Percentiles rank a stretch among this genome's conserved stretches.
These are phyloP conservation scores for Corvus cornix DNA, from an alignment of 2,113 vertebrate genomes.

Conservation along the genomic window DNA sequence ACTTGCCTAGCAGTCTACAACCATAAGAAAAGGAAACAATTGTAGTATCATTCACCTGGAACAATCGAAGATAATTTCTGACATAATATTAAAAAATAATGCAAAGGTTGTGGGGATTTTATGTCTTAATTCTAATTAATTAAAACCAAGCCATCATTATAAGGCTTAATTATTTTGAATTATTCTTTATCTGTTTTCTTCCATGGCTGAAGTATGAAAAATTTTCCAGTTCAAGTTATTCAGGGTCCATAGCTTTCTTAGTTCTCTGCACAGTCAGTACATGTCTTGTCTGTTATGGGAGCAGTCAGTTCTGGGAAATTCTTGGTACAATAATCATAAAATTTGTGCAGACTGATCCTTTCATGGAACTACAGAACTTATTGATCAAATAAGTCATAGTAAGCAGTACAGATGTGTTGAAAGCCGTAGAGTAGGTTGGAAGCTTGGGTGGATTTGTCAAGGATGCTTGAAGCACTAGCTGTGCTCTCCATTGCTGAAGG, in stretches of 20 bases:
- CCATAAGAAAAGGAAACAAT: not conserved
- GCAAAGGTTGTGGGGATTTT: not conserved
- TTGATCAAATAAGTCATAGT: not conserved
- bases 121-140: conserved; percentile 24
- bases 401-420: not conserved
- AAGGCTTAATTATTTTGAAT: not conserved
- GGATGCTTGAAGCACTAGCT: not conserved
- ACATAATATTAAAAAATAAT: not conserved
- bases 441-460: not conserved
- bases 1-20: conserved; percentile 1
- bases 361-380: not conserved
- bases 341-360: not conserved
- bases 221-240: not conserved
- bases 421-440: not conserved
- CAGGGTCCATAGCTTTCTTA: not conserved
- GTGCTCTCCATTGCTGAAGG: not conserved
- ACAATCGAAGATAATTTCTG: conserved; percentile 24
- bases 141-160: not conserved
- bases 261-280: not conserved
- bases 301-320: not conserved
- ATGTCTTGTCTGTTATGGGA: not conserved
- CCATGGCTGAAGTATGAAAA: not conserved
- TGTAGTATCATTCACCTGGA: conserved; percentile 9
- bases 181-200: not conserved
- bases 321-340: not conserved